Conservation (phyloP, 92 coral and sea anemone genomes). For the Phenganax stokvisi region DNA sequence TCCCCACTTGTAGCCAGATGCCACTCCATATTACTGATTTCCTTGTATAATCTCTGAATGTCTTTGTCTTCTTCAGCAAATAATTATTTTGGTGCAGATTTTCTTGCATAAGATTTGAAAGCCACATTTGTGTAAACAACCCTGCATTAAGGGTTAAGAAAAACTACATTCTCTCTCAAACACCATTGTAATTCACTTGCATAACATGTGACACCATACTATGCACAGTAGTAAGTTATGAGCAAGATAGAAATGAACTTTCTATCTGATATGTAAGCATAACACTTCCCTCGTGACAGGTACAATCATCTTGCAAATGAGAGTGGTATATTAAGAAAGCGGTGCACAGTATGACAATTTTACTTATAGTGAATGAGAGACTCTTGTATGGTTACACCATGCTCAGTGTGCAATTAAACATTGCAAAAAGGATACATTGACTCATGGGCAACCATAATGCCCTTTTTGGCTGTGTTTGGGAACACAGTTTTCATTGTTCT, state of each 20-base stretch:
- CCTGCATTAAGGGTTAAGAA: conserved; percentile 13
- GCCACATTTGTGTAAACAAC: conserved; percentile 15
- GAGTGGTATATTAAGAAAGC: too few relatives aligned
- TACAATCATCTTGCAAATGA: too few relatives aligned
- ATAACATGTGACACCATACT: too few relatives aligned
- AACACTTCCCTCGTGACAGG: neutral
- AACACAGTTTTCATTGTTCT: too few relatives aligned
- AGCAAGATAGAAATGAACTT: too few relatives aligned
- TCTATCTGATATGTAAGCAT: too few relatives aligned
- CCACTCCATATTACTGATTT: neutral
- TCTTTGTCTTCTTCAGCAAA: conserved; percentile 2
- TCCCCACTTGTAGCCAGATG: neutral
- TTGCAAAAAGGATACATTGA: conserved; percentile 12
- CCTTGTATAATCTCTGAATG: conserved; percentile 4
- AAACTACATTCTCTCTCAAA: neutral
- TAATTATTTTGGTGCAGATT: neutral
- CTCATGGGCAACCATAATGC: neutral
- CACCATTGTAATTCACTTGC: too few relatives aligned
- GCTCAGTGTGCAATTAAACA: neutral
- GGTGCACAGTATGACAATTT: neutral
- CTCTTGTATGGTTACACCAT: neutral
- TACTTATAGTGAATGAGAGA: neutral
- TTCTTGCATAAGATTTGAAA: neutral
- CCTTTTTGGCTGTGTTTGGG: neutral
- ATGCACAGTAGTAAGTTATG: too few relatives aligned